These are phyloP conservation scores for Myotis daubentonii DNA, from an alignment of 2,797 vertebrate genomes.

Conservation along the genomic window DNA sequence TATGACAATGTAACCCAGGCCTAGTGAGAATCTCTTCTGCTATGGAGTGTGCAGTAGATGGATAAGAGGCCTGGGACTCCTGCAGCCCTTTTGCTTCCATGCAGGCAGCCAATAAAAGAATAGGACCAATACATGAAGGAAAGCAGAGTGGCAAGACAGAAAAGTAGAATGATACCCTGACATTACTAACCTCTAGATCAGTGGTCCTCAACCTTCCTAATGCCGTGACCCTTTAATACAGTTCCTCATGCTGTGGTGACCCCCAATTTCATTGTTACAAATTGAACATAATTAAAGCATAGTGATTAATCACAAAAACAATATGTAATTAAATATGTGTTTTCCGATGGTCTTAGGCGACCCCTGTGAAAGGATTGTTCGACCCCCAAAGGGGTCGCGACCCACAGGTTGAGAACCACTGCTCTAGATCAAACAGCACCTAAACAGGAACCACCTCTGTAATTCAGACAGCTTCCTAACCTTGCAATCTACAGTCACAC, in stretches of 20 bases:
- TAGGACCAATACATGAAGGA: not conserved
- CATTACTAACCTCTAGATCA: not conserved
- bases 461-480: not conserved
- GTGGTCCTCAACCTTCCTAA: no score
- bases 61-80: not conserved
- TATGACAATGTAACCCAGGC: not conserved
- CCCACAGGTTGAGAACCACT: no score
- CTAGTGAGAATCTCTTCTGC: not conserved
- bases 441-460: not conserved
- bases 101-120: not conserved
- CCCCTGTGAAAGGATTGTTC: no score
- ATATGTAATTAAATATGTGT: no score
- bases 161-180: not conserved
- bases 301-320: no score
- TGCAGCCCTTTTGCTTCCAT: not conserved
- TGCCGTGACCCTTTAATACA: no score
- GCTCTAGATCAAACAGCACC: not conserved
- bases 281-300: no score
- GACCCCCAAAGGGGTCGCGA: no score
- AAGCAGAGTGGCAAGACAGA: not conserved
- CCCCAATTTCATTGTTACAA: no score
- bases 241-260: no score
- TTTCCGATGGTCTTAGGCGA: no score
- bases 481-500: rapidly evolving
- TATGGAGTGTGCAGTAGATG: not conserved